These are phyloP conservation scores for Pammene aurita DNA, from an alignment of 2,888 invertebrate species.

Conservation along the genomic window DNA sequence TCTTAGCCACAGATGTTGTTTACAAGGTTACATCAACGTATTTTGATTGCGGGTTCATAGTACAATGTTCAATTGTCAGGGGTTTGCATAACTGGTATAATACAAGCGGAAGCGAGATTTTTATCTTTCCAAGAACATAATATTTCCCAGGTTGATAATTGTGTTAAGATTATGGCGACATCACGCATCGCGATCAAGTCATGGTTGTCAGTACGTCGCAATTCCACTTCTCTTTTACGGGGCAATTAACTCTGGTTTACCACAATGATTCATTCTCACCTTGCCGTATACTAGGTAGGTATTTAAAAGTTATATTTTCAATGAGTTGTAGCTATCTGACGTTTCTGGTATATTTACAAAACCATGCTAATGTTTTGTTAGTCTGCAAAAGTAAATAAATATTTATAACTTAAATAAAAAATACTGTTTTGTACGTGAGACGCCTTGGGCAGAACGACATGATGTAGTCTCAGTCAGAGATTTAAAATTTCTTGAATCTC, in stretches of 20 bases:
- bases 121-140: constrained; percentile 1
- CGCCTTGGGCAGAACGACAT: background rate
- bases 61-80: too few species aligned
- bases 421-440: background rate
- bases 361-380: background rate
- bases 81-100: background rate
- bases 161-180: background rate
- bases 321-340: background rate
- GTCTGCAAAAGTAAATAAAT: background rate
- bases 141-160: background rate
- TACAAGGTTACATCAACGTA: too few species aligned
- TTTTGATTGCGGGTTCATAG: too few species aligned
- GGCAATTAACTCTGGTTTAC: constrained; percentile 16
- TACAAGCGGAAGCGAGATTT: constrained; percentile 2
- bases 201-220: background rate
- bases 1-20: too few species aligned
- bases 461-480: constrained; percentile 2
- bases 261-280: constrained; percentile 15
- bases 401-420: too few species aligned
- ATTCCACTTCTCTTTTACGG: constrained; percentile 10
- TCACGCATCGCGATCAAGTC: constrained; percentile 1
- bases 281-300: background rate
- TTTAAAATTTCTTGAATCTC: background rate
- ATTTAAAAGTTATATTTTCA: background rate
- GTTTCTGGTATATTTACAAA: background rate